Evolutionary conservation across 2,888 invertebrate species (phyloP), one percentile per base, ranked within the genome.

Genomic region (Yponomeuta plumbellus): DNA sequence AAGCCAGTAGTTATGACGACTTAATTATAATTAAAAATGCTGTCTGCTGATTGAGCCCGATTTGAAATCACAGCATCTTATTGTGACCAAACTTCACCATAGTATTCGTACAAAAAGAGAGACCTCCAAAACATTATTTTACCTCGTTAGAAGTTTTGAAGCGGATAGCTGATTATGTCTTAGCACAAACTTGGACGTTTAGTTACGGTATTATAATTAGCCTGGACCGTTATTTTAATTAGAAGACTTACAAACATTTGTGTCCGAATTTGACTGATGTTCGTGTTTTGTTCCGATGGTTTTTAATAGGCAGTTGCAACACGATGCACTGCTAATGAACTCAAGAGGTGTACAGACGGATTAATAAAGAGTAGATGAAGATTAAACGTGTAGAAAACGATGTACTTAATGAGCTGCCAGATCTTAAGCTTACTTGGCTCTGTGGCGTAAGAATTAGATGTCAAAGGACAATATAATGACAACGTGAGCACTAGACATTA

Each of bases 211-310:
- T 52, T 52, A 17, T 52, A 13, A 52, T 52, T 6, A 17, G 44
- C 13, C 44, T 52, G 44, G 44, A 52, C 44, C 44, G 44, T 52
- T 52, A 52, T 52, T 52, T 52, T 52, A 52, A 52, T 52, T 52
- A 52, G 44, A 3, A 17, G 44, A 17, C 17, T 52, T 17, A 52
- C 17, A 17, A 52, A 6, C 44, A 52, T 52, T 52, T 52, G 44
- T 52, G 44, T 17, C 44, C 44, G 17, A 52, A 13, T 52, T 52
- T 52, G 44, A 52, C 17, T 52, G 17, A 52, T 52, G 44, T 52
- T 52, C 17, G 17, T 52, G 44, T 52, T 52, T 52, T 52, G 44
- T 52, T 52, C 44, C 17, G 17, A 17, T 3, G 17, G 44, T 52
- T 52, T 52, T 2, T 52, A 52, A 52, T 13, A 13, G 44, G 44